phyloP scores from a whole-genome alignment of 2,888 invertebrate genomes.

The Aphodius sticticus region DNA sequence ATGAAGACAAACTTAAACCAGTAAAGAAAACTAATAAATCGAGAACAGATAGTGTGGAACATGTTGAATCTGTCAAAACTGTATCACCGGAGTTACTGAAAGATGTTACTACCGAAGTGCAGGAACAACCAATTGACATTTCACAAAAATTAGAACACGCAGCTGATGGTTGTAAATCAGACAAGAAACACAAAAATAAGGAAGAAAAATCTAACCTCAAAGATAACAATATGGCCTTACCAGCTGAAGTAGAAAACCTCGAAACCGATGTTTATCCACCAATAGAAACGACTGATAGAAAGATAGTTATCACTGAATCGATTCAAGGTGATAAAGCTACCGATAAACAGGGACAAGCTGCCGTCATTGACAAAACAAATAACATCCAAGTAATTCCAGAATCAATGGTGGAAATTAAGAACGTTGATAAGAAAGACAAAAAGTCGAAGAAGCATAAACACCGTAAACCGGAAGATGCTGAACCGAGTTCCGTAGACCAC shows the following conservation, averaged over 20 bases:
- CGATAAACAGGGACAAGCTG: not conserved
- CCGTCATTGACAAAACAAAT: constrained; percentile 10
- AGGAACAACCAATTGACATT: not conserved
- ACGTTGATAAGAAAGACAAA: constrained; percentile 5
- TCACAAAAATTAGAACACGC: constrained; percentile 14
- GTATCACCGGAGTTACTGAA: not conserved
- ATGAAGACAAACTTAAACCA: constrained; percentile 8
- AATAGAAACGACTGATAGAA: constrained; percentile 18
- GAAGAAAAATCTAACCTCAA: not conserved
- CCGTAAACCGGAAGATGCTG: constrained; percentile 9
- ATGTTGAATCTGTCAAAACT: not conserved
- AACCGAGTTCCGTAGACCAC: not conserved
- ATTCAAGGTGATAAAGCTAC: not conserved
- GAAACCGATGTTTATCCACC: constrained; percentile 25
- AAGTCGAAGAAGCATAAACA: not conserved
- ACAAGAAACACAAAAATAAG: not conserved
- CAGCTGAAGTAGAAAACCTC: constrained; percentile 22
- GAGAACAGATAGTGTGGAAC: not conserved
- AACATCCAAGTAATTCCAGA: not conserved
- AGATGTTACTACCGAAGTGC: not conserved
- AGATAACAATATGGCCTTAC: constrained; percentile 13
- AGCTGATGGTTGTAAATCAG: not conserved
- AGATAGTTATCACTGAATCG: constrained; percentile 26
- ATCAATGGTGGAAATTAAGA: not conserved
- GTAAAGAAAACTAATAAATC: not conserved